phyloP scores from a whole-genome alignment of 2,113 vertebrate genomes.

The Gasterosteus nipponicus region DNA sequence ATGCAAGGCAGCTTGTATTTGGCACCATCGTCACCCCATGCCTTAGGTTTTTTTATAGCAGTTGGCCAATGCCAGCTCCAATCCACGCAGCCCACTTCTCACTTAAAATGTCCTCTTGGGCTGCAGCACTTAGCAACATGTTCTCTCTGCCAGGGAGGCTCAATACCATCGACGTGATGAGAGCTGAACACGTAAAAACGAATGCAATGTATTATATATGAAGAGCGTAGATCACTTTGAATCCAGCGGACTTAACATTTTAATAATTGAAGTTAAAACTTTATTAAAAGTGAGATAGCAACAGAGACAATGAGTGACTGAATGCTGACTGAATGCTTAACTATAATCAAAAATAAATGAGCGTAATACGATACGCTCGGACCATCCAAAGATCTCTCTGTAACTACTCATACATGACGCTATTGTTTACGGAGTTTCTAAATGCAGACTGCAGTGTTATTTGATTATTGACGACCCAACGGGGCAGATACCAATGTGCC shows the following conservation, averaged over 20 bases:
- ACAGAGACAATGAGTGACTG: conserved; percentile 3
- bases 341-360: conserved; percentile 5
- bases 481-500: conserved; percentile 27
- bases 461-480: conserved; percentile 60
- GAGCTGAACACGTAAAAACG: conserved; percentile 7
- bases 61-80: conserved; percentile 37
- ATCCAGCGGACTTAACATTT: neutral
- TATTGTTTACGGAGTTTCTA: conserved; percentile 25
- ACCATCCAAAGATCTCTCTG: conserved; percentile 16
- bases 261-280: neutral
- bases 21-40: conserved; percentile 9
- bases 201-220: neutral
- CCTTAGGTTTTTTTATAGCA: conserved; percentile 37
- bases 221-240: conserved; percentile 18
- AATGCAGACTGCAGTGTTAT: conserved; percentile 14
- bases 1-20: conserved; percentile 13
- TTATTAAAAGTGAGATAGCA: conserved; percentile 11
- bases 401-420: neutral
- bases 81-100: conserved; percentile 54
- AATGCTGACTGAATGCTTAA: conserved; percentile 18
- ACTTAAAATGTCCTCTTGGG: conserved; percentile 50
- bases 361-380: neutral
- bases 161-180: neutral
- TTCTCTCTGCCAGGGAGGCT: conserved; percentile 32
- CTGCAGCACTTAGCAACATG: conserved; percentile 49